Evolutionary conservation across 2,113 vertebrate species (phyloP), one percentile per base, ranked within the genome.

Genomic region (Hippocampus barbouri): DNA sequence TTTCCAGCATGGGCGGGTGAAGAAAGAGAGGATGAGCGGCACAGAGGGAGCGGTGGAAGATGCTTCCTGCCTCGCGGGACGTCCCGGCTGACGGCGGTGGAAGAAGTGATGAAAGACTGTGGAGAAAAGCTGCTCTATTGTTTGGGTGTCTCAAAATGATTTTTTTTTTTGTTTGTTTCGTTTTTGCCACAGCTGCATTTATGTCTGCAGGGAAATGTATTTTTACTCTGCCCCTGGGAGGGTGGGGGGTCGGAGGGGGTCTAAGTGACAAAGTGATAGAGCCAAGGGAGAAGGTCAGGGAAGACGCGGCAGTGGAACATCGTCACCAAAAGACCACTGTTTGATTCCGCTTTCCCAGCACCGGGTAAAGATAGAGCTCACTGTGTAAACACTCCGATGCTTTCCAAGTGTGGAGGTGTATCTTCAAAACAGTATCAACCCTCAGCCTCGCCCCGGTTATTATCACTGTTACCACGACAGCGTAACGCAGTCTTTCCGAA

Each of bases 1-100:
- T 91, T 93, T 91, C 90, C 91, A 90, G 85, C 79, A 78, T 77
- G 75, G 83, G 89, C 83, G 76, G 82, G 82, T 57, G 78, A 77
- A 67, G 60, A 72, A 76, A 67, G 34, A 41, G 74, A 90, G 86
- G 78, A 78, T 78, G 75, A 82, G 89, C 81, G 77, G 81, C 79
- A 38, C 5, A 38, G 77, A 76, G 63, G 59, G 71, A 77, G 83
- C 41, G 71, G 76, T 79, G 74, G 80, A 80, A 86, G 85, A 86
- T 86, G 84, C 88, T 90, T 92, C 90, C 89, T 92, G 86, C 90
- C 53, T 56, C 53, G n/a, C 53, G 53, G 53, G 53, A 56, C n/a
- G 34, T 6, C 34, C 34, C 34, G 53, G 53, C 53, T 23, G 77
- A 77, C 79, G 79, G 30, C 64, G 45, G 68, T 87, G 87, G 82